A percentile compares a stretch with the other conserved stretches of the same genome.
phyloP scores from a whole-genome alignment of 2,113 vertebrate genomes.

The Chrysochloris asiatica region DNA sequence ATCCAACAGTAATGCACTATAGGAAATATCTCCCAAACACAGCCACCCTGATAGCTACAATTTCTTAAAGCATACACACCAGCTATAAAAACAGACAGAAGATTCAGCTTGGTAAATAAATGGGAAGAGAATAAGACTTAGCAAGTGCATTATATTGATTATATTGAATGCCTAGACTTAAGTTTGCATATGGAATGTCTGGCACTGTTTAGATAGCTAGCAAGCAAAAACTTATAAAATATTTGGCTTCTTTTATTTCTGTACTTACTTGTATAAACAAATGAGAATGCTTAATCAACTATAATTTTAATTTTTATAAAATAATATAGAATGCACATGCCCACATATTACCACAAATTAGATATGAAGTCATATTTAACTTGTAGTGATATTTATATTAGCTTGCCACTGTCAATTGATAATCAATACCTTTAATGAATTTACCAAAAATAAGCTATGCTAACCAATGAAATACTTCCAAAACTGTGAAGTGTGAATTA shows the following conservation, averaged over 20 bases:
- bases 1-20: conserved; percentile 1
- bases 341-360: neutral
- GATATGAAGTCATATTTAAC: neutral
- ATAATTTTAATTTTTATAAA: neutral
- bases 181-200: neutral
- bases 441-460: neutral
- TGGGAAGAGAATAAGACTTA: neutral
- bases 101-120: neutral
- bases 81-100: neutral
- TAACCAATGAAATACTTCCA: neutral
- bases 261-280: neutral
- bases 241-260: conserved; percentile 36
- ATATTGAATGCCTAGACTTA: neutral
- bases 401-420: neutral
- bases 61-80: conserved; percentile 31
- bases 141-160: neutral
- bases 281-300: neutral
- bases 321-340: neutral
- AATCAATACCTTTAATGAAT: neutral
- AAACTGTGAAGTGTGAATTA: neutral
- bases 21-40: conserved; percentile 30
- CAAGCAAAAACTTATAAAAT: neutral
- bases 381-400: neutral
- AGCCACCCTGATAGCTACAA: neutral
- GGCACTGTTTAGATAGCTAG: neutral